These are phyloP conservation scores for Glaucidium brasilianum DNA, from an alignment of 2,113 vertebrate genomes.

Conservation along the genomic window DNA sequence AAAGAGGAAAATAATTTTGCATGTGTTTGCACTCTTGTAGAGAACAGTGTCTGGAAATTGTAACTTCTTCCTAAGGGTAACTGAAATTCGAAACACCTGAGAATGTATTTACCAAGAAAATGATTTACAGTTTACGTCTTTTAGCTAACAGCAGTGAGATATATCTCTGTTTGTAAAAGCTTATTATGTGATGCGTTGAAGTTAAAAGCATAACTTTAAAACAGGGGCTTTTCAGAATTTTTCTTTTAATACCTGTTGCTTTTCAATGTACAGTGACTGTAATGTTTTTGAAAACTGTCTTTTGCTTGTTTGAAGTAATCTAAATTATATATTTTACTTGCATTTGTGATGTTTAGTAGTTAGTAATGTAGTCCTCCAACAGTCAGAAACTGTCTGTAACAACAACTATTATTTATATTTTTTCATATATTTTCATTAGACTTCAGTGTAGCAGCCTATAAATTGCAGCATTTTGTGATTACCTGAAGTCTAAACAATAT, in stretches of 20 bases:
- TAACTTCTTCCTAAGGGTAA: neutral
- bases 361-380: neutral
- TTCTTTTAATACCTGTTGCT: neutral
- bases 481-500: neutral
- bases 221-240: neutral
- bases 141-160: neutral
- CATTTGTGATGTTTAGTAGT: neutral
- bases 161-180: neutral
- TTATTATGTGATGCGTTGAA: neutral
- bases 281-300: neutral
- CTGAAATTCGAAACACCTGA: neutral
- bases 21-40: neutral
- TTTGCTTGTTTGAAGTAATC: neutral
- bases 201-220: neutral
- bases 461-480: neutral
- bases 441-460: neutral
- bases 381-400: neutral
- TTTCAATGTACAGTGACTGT: neutral
- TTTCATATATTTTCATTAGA: neutral
- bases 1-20: neutral
- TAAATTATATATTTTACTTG: neutral
- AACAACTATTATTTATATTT: neutral
- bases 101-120: neutral
- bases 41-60: neutral
- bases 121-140: neutral